Evolutionary conservation across 1,140 invertebrate genomes (phyloP).

Genomic region (Microplitis mediator): DNA sequence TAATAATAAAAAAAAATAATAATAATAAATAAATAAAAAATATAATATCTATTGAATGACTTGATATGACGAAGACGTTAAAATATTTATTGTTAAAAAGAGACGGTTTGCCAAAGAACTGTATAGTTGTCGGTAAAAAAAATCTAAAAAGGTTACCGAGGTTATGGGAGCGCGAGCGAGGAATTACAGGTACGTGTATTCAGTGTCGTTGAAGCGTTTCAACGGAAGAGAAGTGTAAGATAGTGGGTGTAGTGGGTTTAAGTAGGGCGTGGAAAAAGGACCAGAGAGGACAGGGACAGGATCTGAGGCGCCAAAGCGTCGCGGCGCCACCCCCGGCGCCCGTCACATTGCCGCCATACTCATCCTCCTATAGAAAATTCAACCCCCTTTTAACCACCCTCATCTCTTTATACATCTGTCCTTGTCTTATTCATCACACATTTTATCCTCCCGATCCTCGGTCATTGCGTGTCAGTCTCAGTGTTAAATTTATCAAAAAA

Average conservation of each 20-base stretch:
- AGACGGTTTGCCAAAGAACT: too few relatives aligned
- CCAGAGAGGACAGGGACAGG: background rate
- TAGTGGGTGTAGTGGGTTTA: background rate
- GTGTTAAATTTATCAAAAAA: too few relatives aligned
- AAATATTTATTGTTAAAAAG: too few relatives aligned
- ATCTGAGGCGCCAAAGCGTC: conserved; percentile 20
- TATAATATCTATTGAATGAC: too few relatives aligned
- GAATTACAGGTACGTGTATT: conserved; percentile 20
- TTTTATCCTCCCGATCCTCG: background rate
- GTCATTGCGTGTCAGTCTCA: too few relatives aligned
- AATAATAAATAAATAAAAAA: background rate
- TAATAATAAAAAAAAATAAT: background rate
- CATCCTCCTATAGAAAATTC: conserved; percentile 33
- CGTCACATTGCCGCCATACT: conserved; percentile 54
- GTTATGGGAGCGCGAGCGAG: background rate
- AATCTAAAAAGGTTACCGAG: background rate
- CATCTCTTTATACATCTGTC: background rate
- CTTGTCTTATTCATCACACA: background rate
- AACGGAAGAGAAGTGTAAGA: background rate
- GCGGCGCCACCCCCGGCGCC: conserved; percentile 58
- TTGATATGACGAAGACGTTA: background rate
- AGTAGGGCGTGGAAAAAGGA: background rate
- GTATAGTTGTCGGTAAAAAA: background rate
- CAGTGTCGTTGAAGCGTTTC: background rate
- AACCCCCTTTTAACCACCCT: background rate